Evolutionary conservation across 1,140 invertebrate genomes (phyloP).

Genomic region (Cotesia chilonis): DNA sequence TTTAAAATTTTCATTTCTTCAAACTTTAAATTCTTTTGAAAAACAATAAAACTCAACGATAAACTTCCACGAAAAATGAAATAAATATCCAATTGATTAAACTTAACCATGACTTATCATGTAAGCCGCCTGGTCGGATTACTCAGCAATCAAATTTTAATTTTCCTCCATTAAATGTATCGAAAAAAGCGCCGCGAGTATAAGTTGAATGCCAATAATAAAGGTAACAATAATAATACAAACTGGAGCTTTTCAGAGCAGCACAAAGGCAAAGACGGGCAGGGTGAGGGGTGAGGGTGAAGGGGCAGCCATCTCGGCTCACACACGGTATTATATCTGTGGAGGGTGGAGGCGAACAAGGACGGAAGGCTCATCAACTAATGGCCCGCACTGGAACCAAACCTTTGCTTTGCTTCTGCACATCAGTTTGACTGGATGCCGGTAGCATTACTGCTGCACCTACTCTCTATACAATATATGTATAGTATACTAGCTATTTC

Average conservation of each 20-base stretch:
- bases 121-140: too few relatives aligned
- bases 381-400: slow-evolving; percentile 65
- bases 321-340: neutral
- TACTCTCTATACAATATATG: too few relatives aligned
- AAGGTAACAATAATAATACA: slow-evolving; percentile 4
- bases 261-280: neutral
- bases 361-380: slow-evolving; percentile 64
- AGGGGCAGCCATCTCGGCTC: neutral
- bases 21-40: too few relatives aligned
- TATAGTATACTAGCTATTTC: neutral
- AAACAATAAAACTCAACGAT: too few relatives aligned
- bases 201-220: neutral
- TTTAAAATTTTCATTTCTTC: too few relatives aligned
- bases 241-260: slow-evolving; percentile 2
- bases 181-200: too few relatives aligned
- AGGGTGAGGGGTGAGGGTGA: neutral
- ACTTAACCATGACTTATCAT: too few relatives aligned
- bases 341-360: slow-evolving; percentile 33
- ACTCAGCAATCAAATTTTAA: too few relatives aligned
- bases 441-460: neutral
- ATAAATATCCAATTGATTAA: too few relatives aligned
- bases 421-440: neutral
- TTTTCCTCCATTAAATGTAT: too few relatives aligned
- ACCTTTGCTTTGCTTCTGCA: slow-evolving; percentile 26
- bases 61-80: too few relatives aligned